Evolutionary conservation across 2,797 vertebrate genomes (phyloP), one percentile per base, ranked within the genome.

Genomic region (Chelon labrosus): DNA sequence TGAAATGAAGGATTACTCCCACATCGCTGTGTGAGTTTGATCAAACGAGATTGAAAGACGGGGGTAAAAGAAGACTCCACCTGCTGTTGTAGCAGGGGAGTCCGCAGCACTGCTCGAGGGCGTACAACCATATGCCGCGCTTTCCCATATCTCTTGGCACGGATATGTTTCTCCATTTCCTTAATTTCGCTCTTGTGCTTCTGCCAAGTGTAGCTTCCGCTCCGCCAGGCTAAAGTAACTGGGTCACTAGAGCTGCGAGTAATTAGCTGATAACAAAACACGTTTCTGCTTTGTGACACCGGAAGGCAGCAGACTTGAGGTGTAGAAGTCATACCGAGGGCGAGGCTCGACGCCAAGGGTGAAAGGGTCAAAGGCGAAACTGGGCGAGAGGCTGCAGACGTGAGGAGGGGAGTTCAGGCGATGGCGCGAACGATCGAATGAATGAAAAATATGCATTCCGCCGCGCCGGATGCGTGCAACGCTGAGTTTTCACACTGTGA

Each of bases 191-290:
- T 84, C 85, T 85, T 78, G 85, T 88, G 73, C 73, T 68, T 63
- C 70, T 88, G 85, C 91, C 85, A 93, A 89, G 92, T 85, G 83
- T 84, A 87, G 81, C 81, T 77, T 80, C 58, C n/a, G 70, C 86
- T 90, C 67, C 82, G 82, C 79, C 60, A 82, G 77, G 80, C 88
- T 79, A 85, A 84, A 90, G 83, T 89, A 93, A 88, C 77, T 93
- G 85, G 89, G 90, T 93, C 91, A 91, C 80, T 83, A 75, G 84
- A 88, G 85, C 82, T 83, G 73, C 72, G 82, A 85, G 82, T 91
- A 92, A 93, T 93, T 90, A 92, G 82, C 77, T 70, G 77, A 79
- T 80, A 81, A 86, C 63, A 83, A 80, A 88, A 78, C 71, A 81
- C 58, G 63, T 75, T 78, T 72, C 61, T 71, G 63, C 65, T 77